phyloP scores from a whole-genome alignment of 2,797 vertebrate species.

The Atherinosoma microstoma region DNA sequence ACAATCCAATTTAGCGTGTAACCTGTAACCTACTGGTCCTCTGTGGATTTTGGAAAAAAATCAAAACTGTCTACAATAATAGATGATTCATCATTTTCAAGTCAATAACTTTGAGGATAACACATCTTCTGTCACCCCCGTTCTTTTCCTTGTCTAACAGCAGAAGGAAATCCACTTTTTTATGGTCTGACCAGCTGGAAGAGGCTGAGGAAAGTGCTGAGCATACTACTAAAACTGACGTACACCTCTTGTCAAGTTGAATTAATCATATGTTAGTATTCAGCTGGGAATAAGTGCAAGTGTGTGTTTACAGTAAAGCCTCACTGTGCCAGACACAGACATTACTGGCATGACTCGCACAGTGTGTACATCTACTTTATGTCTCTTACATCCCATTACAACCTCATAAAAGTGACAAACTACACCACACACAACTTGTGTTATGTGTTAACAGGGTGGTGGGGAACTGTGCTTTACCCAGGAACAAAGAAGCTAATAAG shows the following conservation, averaged over 20 bases:
- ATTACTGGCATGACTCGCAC: slow-evolving; percentile 11
- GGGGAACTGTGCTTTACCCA: slow-evolving; percentile 9
- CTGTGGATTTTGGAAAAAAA: slow-evolving; percentile 8
- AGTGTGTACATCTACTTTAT: slow-evolving; percentile 1
- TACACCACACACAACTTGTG: slow-evolving; percentile 23
- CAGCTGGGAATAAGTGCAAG: slow-evolving; percentile 9
- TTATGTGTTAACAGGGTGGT: slow-evolving; percentile 13
- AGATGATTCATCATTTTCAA: neutral
- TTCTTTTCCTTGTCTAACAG: slow-evolving; percentile 14
- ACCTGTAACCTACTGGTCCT: too few species aligned
- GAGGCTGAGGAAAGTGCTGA: slow-evolving; percentile 39
- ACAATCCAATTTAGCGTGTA: neutral
- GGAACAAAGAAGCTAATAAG: slow-evolving; percentile 40
- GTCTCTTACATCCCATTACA: slow-evolving; percentile 23
- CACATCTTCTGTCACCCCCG: slow-evolving; percentile 1
- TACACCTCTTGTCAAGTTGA: slow-evolving; percentile 26
- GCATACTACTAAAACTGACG: slow-evolving; percentile 38
- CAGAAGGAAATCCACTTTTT: slow-evolving; percentile 30
- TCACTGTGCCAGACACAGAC: neutral
- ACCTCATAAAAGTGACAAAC: slow-evolving; percentile 52
- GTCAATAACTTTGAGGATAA: slow-evolving; percentile 9
- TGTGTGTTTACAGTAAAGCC: slow-evolving; percentile 31
- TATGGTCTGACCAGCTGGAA: slow-evolving; percentile 33
- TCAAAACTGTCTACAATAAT: slow-evolving; percentile 14
- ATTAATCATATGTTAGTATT: slow-evolving; percentile 49